These are phyloP conservation scores for Acleris emargana DNA, from an alignment of 2,888 invertebrate genomes.

Conservation along the genomic window DNA sequence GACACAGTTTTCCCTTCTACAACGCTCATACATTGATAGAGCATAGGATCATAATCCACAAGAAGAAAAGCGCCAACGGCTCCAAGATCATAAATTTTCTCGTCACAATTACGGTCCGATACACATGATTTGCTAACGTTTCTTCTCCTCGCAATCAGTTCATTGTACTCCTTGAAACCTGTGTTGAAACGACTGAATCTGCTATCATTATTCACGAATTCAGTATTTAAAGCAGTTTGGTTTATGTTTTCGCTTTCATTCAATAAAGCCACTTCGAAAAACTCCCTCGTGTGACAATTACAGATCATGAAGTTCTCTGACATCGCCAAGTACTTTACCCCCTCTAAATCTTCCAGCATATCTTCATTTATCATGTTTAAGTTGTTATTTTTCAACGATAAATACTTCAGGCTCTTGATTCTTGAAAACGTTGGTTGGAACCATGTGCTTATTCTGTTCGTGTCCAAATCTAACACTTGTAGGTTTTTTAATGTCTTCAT, in stretches of 20 bases:
- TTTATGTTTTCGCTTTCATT: conserved; percentile 5
- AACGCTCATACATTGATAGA: conserved; percentile 55
- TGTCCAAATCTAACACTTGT: conserved; percentile 75
- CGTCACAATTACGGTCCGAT: conserved; percentile 38
- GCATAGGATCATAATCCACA: conserved; percentile 51
- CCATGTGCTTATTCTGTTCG: conserved; percentile 84
- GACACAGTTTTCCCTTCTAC: conserved; percentile 46
- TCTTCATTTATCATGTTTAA: conserved; percentile 81
- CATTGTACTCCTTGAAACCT: conserved; percentile 54
- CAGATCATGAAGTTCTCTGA: conserved; percentile 85
- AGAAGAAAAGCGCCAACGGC: conserved; percentile 52
- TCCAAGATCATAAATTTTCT: conserved; percentile 41
- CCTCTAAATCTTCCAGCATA: conserved; percentile 82
- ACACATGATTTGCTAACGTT: conserved; percentile 42
- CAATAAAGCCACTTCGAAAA: conserved; percentile 67
- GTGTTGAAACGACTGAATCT: conserved; percentile 45
- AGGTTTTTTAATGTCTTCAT: conserved; percentile 65
- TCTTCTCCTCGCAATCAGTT: conserved; percentile 45
- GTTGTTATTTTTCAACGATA: conserved; percentile 80
- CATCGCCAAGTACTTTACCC: conserved; percentile 75
- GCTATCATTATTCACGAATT: background rate
- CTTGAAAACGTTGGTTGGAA: conserved; percentile 62
- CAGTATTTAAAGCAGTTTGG: conserved; percentile 36
- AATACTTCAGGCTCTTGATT: conserved; percentile 64
- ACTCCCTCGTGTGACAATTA: conserved; percentile 80